A percentile compares a stretch with the other conserved stretches of the same genome.
These are phyloP conservation scores for Porites evermanni DNA, from an alignment of 92 coral and sea anemone genomes.

Conservation along the genomic window DNA sequence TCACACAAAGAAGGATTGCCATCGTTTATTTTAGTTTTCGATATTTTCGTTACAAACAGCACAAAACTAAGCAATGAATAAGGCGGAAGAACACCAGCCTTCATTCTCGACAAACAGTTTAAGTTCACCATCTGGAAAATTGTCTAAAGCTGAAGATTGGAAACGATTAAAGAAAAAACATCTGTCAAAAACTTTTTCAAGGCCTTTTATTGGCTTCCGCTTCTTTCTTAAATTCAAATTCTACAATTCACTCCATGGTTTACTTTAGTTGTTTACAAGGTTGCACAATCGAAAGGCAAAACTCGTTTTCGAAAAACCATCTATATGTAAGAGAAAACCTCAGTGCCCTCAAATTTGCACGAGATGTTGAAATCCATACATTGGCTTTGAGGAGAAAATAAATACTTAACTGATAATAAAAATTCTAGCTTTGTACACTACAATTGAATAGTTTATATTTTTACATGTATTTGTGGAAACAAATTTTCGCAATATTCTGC, in stretches of 20 bases:
- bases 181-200: background rate
- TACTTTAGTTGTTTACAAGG: conserved; percentile 8
- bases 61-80: background rate
- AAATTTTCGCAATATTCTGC: conserved; percentile 32
- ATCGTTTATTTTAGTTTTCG: background rate
- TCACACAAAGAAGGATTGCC: background rate
- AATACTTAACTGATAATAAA: conserved; percentile 17
- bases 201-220: background rate
- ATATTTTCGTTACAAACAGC: background rate
- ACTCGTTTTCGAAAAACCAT: background rate
- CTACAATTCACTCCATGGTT: background rate
- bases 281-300: conserved; percentile 19
- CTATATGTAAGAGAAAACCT: background rate
- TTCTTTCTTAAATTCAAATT: background rate
- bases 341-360: background rate
- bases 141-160: background rate
- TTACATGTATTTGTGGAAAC: conserved; percentile 21
- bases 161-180: background rate
- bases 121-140: too few relatives aligned
- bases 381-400: conserved; percentile 14
- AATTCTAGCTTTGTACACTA: background rate
- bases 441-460: conserved; percentile 16
- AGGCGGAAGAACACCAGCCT: too few relatives aligned
- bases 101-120: too few relatives aligned
- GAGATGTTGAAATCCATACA: conserved; percentile 7